Evolutionary conservation across 2,797 vertebrate genomes (phyloP).

Genomic region (Enteromius argenteus): DNA sequence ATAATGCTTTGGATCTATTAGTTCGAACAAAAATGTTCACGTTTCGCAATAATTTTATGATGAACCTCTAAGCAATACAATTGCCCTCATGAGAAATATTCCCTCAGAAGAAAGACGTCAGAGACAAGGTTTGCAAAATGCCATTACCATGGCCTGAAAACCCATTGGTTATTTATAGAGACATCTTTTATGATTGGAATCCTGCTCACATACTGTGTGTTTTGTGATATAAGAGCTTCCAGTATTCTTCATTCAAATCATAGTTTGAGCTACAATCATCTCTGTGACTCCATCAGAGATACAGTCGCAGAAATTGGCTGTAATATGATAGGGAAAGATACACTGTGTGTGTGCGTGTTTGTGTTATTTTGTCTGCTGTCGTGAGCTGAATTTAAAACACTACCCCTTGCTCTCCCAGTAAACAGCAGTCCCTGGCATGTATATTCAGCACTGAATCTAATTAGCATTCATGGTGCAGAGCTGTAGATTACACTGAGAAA

Average conservation of each 20-base stretch:
- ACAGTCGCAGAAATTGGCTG: neutral
- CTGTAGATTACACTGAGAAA: constrained; percentile 57
- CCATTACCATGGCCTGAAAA: constrained; percentile 7
- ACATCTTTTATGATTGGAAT: constrained; percentile 19
- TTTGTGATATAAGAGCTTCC: constrained; percentile 30
- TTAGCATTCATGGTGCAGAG: constrained; percentile 67
- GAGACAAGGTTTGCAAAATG: constrained; percentile 1
- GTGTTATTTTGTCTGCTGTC: constrained; percentile 17
- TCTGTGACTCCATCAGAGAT: neutral
- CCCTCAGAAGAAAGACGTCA: neutral
- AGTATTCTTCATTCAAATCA: constrained; percentile 18
- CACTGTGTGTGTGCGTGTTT: neutral
- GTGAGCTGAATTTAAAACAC: constrained; percentile 56
- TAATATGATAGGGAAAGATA: constrained; percentile 11
- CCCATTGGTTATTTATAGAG: constrained; percentile 47
- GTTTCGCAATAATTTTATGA: neutral
- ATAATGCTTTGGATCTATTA: neutral
- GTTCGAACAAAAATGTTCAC: neutral
- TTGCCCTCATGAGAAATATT: neutral
- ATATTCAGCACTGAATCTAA: constrained; percentile 56
- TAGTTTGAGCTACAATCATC: constrained; percentile 42
- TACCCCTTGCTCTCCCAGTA: constrained; percentile 32
- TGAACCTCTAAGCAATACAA: neutral
- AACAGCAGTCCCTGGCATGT: constrained; percentile 51
- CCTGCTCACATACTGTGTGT: constrained; percentile 16